Conservation (phyloP, 1,140 invertebrate species). For the Drosophila lini region DNA sequence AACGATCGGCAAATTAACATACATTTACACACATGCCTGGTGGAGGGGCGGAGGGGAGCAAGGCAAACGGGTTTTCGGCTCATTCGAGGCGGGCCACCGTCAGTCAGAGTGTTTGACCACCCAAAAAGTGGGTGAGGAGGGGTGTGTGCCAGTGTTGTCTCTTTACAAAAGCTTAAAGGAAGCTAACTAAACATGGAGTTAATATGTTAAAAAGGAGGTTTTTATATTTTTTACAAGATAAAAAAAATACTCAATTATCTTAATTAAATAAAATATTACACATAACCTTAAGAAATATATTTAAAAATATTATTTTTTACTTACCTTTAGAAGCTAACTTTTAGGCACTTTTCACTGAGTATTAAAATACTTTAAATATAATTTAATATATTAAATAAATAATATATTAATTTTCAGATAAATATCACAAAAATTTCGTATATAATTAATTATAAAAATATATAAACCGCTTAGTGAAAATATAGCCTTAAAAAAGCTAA, state of each 20-base stretch:
- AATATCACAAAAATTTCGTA: too few species aligned
- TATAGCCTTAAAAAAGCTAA: conserved; percentile 10
- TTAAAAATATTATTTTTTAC: neutral
- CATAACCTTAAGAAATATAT: neutral
- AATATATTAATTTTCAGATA: too few species aligned
- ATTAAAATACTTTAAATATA: neutral
- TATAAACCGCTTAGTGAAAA: neutral
- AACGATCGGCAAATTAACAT: conserved; percentile 76
- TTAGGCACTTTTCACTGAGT: neutral
- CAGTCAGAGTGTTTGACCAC: conserved; percentile 48
- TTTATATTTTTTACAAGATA: too few species aligned
- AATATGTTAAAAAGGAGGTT: too few species aligned
- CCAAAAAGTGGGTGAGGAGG: conserved; percentile 22
- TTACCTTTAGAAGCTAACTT: neutral
- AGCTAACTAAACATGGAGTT: too few species aligned
- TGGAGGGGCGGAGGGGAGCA: neutral
- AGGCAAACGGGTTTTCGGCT: conserved; percentile 58
- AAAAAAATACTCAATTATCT: too few species aligned
- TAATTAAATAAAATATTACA: too few species aligned
- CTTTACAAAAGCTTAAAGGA: neutral
- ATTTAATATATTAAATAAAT: too few species aligned
- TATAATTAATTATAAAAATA: too few species aligned
- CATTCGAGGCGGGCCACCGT: conserved; percentile 44
- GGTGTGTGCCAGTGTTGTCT: conserved; percentile 12
- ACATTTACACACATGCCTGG: conserved; percentile 53